These are phyloP conservation scores for Gymnosoma rotundatum DNA, from an alignment of 2,888 invertebrate genomes.

Conservation along the genomic window DNA sequence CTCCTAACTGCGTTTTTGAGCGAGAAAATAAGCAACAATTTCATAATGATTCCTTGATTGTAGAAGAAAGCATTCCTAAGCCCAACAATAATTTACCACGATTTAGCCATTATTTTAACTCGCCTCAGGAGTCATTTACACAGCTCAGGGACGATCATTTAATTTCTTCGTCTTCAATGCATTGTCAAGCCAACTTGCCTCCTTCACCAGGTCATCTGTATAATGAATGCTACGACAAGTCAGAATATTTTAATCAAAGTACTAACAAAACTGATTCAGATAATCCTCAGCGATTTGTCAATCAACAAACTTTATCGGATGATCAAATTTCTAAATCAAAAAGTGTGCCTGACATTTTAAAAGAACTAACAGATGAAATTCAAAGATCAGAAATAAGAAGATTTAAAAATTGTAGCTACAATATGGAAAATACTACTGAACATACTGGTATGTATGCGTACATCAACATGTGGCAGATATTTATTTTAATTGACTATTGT, in stretches of 20 bases:
- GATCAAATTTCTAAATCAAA: conserved; percentile 82
- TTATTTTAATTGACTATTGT: not conserved
- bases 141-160: conserved; percentile 26
- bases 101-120: conserved; percentile 48
- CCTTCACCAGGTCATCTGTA: conserved; percentile 22
- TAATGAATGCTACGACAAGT: conserved; percentile 21
- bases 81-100: conserved; percentile 49
- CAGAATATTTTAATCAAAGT: conserved; percentile 30
- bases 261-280: not conserved
- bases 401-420: conserved; percentile 84
- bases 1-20: conserved; percentile 2
- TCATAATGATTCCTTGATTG: not conserved
- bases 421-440: conserved; percentile 76
- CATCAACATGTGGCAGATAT: not conserved
- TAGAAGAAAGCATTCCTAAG: conserved; percentile 60
- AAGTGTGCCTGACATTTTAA: conserved; percentile 89
- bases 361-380: conserved; percentile 88
- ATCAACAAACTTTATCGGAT: conserved; percentile 10
- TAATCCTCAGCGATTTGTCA: not conserved
- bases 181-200: conserved; percentile 14
- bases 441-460: conserved; percentile 33
- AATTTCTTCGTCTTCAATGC: conserved; percentile 6
- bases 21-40: not conserved
- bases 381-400: conserved; percentile 83
- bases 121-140: conserved; percentile 26